phyloP scores from a whole-genome alignment of 1,140 invertebrate genomes.

The Alviniconcha marisindica region DNA sequence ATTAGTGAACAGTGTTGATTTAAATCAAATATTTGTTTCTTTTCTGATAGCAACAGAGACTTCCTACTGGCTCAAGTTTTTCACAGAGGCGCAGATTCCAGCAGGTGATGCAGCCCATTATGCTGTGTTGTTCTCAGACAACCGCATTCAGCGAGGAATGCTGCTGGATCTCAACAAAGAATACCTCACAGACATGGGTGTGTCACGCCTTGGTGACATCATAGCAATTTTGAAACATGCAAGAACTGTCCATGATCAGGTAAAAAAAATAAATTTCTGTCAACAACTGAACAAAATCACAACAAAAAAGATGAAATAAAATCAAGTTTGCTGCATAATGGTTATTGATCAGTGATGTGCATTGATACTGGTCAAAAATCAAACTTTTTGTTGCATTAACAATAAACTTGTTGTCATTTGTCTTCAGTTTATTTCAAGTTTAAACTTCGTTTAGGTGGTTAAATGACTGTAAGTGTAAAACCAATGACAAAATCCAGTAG shows the following conservation, averaged over 20 bases:
- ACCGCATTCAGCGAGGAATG: constrained; percentile 89
- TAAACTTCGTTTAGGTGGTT: too few species aligned
- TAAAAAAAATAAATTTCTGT: constrained; percentile 48
- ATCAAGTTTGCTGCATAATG: background rate
- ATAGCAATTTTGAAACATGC: constrained; percentile 90
- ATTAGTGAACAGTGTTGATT: too few species aligned
- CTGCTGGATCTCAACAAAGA: constrained; percentile 88
- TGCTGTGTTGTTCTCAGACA: constrained; percentile 88
- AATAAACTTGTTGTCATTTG: too few species aligned
- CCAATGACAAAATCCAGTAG: too few species aligned
- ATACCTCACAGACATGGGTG: constrained; percentile 89
- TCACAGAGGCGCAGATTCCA: constrained; percentile 86
- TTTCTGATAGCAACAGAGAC: constrained; percentile 55
- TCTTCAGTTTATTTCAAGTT: too few species aligned
- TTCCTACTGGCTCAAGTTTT: constrained; percentile 81
- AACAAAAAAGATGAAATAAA: background rate
- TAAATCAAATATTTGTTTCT: too few species aligned
- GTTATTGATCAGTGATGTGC: background rate
- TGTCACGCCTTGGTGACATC: constrained; percentile 88
- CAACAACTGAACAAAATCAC: background rate
- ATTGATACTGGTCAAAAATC: background rate
- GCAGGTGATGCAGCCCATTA: constrained; percentile 85
- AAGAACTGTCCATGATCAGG: constrained; percentile 84
- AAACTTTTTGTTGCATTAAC: too few species aligned
- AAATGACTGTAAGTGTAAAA: too few species aligned